Conservation (phyloP, 2,113 vertebrate genomes). For the Fregata magnificens region DNA sequence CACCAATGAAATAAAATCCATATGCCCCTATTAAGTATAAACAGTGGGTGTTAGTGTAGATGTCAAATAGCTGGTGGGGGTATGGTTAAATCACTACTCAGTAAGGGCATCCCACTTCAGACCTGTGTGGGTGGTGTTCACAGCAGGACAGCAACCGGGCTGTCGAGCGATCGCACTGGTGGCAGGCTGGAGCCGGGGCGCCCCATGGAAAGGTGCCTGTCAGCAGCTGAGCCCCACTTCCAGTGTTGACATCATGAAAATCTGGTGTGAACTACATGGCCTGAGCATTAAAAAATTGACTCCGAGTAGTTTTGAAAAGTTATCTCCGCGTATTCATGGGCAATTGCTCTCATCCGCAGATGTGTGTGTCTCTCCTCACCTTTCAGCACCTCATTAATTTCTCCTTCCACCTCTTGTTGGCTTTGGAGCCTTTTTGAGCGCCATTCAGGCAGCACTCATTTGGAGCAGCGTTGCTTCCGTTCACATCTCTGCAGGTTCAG, state of each 20-base stretch:
- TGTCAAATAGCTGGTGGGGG: neutral
- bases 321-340: neutral
- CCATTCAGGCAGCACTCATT: neutral
- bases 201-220: neutral
- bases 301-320: neutral
- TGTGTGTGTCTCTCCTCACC: neutral
- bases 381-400: neutral
- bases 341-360: neutral
- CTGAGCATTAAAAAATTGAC: neutral
- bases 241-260: neutral
- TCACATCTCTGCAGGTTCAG: neutral
- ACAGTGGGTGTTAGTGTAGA: neutral
- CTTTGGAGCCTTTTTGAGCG: neutral
- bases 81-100: neutral
- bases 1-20: neutral
- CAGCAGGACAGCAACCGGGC: neutral
- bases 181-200: neutral
- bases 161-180: rapidly evolving
- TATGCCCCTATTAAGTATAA: neutral
- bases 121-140: neutral
- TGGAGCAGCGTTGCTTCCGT: neutral
- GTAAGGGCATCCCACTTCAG: neutral
- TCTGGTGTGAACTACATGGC: neutral
- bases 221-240: neutral
- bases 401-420: neutral